These are phyloP conservation scores for Dynastes grantii DNA, from an alignment of 2,888 invertebrate genomes.

Conservation along the genomic window DNA sequence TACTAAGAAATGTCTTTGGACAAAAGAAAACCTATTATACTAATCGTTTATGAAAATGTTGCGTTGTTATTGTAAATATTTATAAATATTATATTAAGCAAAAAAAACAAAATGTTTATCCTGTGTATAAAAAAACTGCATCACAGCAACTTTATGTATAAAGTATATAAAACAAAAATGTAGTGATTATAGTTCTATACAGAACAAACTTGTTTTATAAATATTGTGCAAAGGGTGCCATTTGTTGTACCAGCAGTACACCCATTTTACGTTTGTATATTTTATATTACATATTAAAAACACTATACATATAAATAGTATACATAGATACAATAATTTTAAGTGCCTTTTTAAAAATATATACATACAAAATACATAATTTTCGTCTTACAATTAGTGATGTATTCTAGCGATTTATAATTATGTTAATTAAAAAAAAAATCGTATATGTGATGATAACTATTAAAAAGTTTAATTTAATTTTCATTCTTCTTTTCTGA, in stretches of 20 bases:
- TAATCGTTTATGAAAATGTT: slow-evolving; percentile 2
- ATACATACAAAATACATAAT: slow-evolving; percentile 44
- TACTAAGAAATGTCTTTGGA: slow-evolving; percentile 11
- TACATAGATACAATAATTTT: slow-evolving; percentile 59
- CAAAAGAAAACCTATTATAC: slow-evolving; percentile 17
- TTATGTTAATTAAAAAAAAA: not conserved
- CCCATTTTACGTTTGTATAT: slow-evolving; percentile 62
- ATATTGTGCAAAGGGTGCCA: slow-evolving; percentile 62
- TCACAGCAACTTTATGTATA: slow-evolving; percentile 36
- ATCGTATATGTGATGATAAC: slow-evolving; percentile 51
- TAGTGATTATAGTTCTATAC: slow-evolving; percentile 53
- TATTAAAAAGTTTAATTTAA: slow-evolving; percentile 36
- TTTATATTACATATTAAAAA: slow-evolving; percentile 56
- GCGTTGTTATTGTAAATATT: slow-evolving; percentile 31
- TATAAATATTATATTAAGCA: slow-evolving; percentile 35
- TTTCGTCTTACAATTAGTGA: slow-evolving; percentile 48
- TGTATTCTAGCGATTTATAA: not conserved
- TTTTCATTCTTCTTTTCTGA: slow-evolving; percentile 50
- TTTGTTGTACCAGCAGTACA: slow-evolving; percentile 66
- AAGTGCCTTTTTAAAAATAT: slow-evolving; percentile 64
- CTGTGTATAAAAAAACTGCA: not conserved
- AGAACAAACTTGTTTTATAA: slow-evolving; percentile 12
- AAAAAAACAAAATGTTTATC: not conserved
- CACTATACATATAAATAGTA: slow-evolving; percentile 15
- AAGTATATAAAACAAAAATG: slow-evolving; percentile 9